A percentile compares a stretch with the other conserved stretches of the same genome.
Evolutionary conservation across 2,888 invertebrate genomes (phyloP).

Genomic region (Polyommatus iphigenia): DNA sequence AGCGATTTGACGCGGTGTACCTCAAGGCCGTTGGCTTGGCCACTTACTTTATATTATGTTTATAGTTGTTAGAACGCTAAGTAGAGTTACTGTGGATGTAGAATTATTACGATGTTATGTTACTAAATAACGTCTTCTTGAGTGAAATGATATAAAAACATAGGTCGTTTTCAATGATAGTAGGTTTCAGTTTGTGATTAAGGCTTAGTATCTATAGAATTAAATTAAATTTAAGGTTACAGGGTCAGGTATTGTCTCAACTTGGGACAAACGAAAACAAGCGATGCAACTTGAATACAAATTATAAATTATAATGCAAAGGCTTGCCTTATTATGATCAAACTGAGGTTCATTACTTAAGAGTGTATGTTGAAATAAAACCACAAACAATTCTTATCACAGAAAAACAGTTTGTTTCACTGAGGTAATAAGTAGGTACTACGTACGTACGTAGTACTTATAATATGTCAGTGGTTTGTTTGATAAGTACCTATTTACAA

Average conservation of each 20-base stretch:
- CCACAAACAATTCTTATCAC: neutral
- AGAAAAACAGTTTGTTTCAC: neutral
- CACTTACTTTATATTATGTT: constrained; percentile 40
- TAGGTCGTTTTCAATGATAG: neutral
- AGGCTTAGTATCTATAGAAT: neutral
- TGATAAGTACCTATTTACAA: neutral
- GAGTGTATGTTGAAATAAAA: neutral
- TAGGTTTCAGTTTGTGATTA: neutral
- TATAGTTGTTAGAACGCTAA: constrained; percentile 13
- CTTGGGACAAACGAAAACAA: constrained; percentile 24
- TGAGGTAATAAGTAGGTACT: too few species aligned
- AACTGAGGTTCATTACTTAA: neutral
- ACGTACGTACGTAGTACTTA: too few species aligned
- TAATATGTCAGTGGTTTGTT: too few species aligned
- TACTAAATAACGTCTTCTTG: neutral
- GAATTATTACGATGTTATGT: neutral
- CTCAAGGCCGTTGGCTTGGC: constrained; percentile 57
- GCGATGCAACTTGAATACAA: constrained; percentile 15
- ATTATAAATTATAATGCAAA: neutral
- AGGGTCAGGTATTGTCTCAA: neutral
- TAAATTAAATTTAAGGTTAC: constrained; percentile 11
- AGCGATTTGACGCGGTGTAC: constrained; percentile 54
- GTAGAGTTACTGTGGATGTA: neutral
- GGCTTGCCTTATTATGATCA: neutral
- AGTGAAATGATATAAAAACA: neutral